Conservation (phyloP, 1,140 invertebrate genomes). For the Heliothis subflexa region DNA sequence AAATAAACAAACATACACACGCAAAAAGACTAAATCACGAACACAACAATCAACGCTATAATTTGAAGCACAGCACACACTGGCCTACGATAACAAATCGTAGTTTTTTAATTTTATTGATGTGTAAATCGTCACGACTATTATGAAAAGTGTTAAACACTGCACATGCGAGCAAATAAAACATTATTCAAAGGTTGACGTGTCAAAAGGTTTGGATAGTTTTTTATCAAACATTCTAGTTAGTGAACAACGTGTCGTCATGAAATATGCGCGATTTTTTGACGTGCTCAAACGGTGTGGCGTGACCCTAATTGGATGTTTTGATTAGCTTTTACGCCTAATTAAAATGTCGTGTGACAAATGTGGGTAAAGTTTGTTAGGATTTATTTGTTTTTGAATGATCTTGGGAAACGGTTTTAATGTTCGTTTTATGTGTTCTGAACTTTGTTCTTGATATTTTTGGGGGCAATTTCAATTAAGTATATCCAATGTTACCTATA, state of each 20-base stretch:
- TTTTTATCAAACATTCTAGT: slow-evolving; percentile 35
- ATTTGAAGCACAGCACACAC: slow-evolving; percentile 9
- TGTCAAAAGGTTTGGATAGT: slow-evolving; percentile 36
- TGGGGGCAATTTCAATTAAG: neutral
- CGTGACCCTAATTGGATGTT: slow-evolving; percentile 29
- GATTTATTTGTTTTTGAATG: slow-evolving; percentile 11
- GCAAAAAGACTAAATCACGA: neutral
- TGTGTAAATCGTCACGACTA: slow-evolving; percentile 54
- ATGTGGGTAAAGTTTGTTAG: neutral
- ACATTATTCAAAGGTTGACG: slow-evolving; percentile 31
- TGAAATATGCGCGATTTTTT: slow-evolving; percentile 34
- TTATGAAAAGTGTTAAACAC: slow-evolving; percentile 51
- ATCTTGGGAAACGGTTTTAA: neutral
- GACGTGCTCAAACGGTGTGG: slow-evolving; percentile 25
- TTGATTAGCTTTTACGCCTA: slow-evolving; percentile 34
- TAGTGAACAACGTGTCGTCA: slow-evolving; percentile 25
- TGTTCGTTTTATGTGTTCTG: neutral
- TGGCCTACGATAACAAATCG: slow-evolving; percentile 8
- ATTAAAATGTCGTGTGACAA: slow-evolving; percentile 35
- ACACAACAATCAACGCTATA: slow-evolving; percentile 31
- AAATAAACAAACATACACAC: neutral
- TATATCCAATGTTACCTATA: too few species aligned
- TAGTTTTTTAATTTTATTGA: slow-evolving; percentile 60
- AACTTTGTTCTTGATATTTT: neutral
- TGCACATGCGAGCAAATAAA: slow-evolving; percentile 41